Evolutionary conservation across 2,888 invertebrate genomes (phyloP), one percentile per base, ranked within the genome.

Genomic region (Limnephilus lunatus): DNA sequence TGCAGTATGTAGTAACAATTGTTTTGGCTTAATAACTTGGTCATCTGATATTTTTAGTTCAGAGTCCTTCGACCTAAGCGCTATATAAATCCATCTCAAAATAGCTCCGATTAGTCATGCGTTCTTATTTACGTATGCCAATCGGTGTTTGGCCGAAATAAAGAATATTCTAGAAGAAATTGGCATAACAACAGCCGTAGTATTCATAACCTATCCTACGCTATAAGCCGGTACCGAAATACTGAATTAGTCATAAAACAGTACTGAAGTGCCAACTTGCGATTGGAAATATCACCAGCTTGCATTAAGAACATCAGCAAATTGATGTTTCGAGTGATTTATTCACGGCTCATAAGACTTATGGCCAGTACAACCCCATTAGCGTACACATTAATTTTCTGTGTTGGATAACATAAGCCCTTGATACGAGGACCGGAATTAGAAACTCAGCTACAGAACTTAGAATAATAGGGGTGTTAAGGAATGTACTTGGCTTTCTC

Each of bases 131-230:
- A 35, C 12, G 86, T 44, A n/a, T 30, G 86, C 86, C 86, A 48
- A 86, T 44, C 44, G 44, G 25, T 83, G 83, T 83, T 32, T 83
- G 83, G 83, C 83, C 48, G 39, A 86, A 86, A 44, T 5, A 48
- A 86, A 44, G 86, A 86, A 44, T 44, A 86, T 86, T 53, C 82
- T 90, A 53, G 90, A 68, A 81, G 80, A 80, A 91, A 81, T 91
- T 82, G 89, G 85, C 91, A 53, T 92, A 89, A 92, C 89, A 92
- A 92, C 89, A 83, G 83, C 82, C 53, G 82, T 53, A 83, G 89
- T 83, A 92, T 91, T 91, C 92, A 92, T 91, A 92, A 92, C 92
- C 92, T 92, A 91, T 92, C 92, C 92, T 91, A 92, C 92, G 86
- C 81, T 81, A 39, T 44, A 88, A 31, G 82, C 31, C 31, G 19